A percentile compares a stretch with the other conserved stretches of the same genome.
phyloP scores from a whole-genome alignment of 2,888 invertebrate species.

The Drosophila percnosoma region DNA sequence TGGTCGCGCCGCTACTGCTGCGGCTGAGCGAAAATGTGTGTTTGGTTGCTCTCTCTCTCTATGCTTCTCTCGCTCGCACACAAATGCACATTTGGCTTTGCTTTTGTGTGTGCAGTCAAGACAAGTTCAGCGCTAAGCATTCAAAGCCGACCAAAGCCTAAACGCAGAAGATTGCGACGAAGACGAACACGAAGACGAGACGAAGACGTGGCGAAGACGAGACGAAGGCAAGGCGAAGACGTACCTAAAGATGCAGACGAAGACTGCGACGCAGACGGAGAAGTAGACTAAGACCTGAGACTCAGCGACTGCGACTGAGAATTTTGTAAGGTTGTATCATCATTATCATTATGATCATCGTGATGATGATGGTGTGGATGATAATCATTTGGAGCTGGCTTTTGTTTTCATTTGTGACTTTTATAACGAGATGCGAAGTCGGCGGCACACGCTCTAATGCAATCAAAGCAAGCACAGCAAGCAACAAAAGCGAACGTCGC shows the following conservation, averaged over 20 bases:
- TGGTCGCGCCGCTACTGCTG: conserved; percentile 26
- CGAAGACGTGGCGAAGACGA: not conserved
- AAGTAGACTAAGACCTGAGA: conserved; percentile 51
- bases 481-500: conserved; percentile 53
- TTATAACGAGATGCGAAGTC: conserved; percentile 73
- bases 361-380: conserved; percentile 4
- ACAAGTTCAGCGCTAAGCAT: conserved; percentile 82
- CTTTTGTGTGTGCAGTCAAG: conserved; percentile 59
- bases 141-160: conserved; percentile 74
- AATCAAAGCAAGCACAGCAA: conserved; percentile 62
- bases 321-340: conserved; percentile 79
- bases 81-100: conserved; percentile 28
- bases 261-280: conserved; percentile 44
- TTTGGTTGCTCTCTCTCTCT: conserved; percentile 22
- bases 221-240: not conserved
- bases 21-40: conserved; percentile 23
- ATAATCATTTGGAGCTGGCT: conserved; percentile 59
- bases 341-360: conserved; percentile 39
- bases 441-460: conserved; percentile 79
- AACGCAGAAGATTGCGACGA: conserved; percentile 38
- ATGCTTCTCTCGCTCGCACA: conserved; percentile 11
- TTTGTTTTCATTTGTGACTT: conserved; percentile 71
- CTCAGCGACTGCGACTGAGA: conserved; percentile 51
- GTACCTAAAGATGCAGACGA: conserved; percentile 11
- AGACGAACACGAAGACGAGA: conserved; percentile 4